These are phyloP conservation scores for Tiaroga cobitis DNA, from an alignment of 2,797 vertebrate species.

Conservation along the genomic window DNA sequence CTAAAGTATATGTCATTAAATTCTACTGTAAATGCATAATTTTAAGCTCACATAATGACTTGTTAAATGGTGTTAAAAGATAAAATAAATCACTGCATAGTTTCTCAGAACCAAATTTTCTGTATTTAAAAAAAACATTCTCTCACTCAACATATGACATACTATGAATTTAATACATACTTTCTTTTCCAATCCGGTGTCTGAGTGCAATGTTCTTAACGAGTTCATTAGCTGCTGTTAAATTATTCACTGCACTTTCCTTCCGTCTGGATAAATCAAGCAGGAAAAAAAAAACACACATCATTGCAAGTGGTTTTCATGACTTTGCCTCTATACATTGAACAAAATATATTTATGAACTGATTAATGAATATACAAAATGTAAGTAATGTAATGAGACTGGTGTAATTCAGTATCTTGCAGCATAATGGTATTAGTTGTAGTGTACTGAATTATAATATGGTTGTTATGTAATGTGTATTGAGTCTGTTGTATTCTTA, in stretches of 20 bases:
- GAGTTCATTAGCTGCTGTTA: slow-evolving; percentile 68
- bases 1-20: neutral
- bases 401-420: neutral
- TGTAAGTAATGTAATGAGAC: neutral
- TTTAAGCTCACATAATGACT: neutral
- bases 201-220: slow-evolving; percentile 75
- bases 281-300: neutral
- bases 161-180: slow-evolving; percentile 1
- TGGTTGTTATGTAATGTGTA: neutral
- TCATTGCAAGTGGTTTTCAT: neutral
- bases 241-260: slow-evolving; percentile 73
- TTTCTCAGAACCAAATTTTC: neutral
- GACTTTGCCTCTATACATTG: neutral
- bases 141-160: neutral
- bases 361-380: neutral
- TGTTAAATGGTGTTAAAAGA: neutral
- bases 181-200: neutral
- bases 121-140: neutral
- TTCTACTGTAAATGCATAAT: neutral
- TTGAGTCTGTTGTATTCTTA: slow-evolving; percentile 66
- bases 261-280: slow-evolving; percentile 75
- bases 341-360: neutral
- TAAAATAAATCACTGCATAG: neutral
- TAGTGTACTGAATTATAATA: neutral
- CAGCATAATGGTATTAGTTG: neutral